phyloP scores from a whole-genome alignment of 2,888 invertebrate species.

The Drosophila colorata region DNA sequence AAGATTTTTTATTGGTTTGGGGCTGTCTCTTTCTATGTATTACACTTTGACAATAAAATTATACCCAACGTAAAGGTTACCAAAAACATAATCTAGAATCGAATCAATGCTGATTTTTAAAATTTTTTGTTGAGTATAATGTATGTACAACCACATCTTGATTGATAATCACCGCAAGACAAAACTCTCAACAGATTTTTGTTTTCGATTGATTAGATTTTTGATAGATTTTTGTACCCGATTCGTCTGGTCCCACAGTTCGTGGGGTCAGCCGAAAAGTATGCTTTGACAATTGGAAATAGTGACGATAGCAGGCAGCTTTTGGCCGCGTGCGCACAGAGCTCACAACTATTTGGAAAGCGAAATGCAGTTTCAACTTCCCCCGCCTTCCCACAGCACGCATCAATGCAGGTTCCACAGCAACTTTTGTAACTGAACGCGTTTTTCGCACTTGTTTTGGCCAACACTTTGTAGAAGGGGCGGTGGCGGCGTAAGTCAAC shows the following conservation, averaged over 20 bases:
- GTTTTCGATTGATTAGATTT: neutral
- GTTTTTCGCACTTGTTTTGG: constrained; percentile 26
- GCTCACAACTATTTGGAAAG: constrained; percentile 37
- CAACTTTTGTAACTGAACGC: constrained; percentile 50
- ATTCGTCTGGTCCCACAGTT: constrained; percentile 7
- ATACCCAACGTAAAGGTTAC: too few species aligned
- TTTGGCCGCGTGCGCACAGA: constrained; percentile 25
- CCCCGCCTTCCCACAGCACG: too few species aligned
- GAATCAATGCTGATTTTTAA: too few species aligned
- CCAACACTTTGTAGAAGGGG: constrained; percentile 14
- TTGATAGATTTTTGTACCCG: neutral
- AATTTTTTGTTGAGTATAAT: too few species aligned
- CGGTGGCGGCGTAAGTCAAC: constrained; percentile 9
- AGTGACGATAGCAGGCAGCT: constrained; percentile 49
- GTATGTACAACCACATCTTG: too few species aligned
- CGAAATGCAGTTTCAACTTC: constrained; percentile 48
- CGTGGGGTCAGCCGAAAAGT: constrained; percentile 52
- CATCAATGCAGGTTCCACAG: constrained; percentile 17
- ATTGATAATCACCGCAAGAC: too few species aligned
- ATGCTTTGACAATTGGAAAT: constrained; percentile 44
- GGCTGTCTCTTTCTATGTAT: too few species aligned
- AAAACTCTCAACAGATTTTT: too few species aligned
- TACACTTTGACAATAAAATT: too few species aligned
- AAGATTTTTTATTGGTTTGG: too few species aligned
- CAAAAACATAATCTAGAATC: too few species aligned